phyloP scores from a whole-genome alignment of 2,888 invertebrate genomes.

The Diarsia brunnea region DNA sequence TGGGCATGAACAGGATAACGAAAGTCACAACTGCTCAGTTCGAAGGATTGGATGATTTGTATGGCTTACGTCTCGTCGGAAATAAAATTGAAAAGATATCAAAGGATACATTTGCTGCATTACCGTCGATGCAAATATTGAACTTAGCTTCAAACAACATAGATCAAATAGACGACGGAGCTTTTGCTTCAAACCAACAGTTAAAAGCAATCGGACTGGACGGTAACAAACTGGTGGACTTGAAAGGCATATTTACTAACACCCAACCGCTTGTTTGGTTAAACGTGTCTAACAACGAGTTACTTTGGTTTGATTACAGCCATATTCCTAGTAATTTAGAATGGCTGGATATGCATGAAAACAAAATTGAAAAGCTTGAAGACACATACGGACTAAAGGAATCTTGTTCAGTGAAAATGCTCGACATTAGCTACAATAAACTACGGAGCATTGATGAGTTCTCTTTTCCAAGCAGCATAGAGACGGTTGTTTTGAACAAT shows the following conservation, averaged over 20 bases:
- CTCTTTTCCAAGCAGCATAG: conserved; percentile 94
- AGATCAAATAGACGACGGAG: conserved; percentile 94
- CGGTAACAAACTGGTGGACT: conserved; percentile 94
- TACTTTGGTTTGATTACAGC: conserved; percentile 95
- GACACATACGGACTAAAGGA: conserved; percentile 93
- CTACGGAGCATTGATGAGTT: conserved; percentile 92
- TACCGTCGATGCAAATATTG: conserved; percentile 94
- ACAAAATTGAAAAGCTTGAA: conserved; percentile 94
- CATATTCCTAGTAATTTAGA: conserved; percentile 94
- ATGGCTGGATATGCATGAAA: conserved; percentile 95
- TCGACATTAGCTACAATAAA: conserved; percentile 94
- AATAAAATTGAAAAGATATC: conserved; percentile 95
- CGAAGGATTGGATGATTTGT: conserved; percentile 93
- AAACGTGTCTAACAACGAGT: conserved; percentile 95
- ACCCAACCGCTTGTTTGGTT: conserved; percentile 94
- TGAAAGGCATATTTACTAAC: conserved; percentile 94
- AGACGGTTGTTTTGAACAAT: conserved; percentile 93
- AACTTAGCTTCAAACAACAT: conserved; percentile 95
- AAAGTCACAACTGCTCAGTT: conserved; percentile 93
- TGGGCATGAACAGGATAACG: conserved; percentile 95
- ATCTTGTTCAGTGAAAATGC: conserved; percentile 93
- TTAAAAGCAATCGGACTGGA: conserved; percentile 94
- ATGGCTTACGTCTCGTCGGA: conserved; percentile 94
- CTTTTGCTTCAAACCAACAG: conserved; percentile 94
- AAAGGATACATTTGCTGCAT: conserved; percentile 93